A percentile compares a stretch with the other conserved stretches of the same genome.
Conservation (phyloP, 2,113 vertebrate genomes). For the Anser cygnoides region DNA sequence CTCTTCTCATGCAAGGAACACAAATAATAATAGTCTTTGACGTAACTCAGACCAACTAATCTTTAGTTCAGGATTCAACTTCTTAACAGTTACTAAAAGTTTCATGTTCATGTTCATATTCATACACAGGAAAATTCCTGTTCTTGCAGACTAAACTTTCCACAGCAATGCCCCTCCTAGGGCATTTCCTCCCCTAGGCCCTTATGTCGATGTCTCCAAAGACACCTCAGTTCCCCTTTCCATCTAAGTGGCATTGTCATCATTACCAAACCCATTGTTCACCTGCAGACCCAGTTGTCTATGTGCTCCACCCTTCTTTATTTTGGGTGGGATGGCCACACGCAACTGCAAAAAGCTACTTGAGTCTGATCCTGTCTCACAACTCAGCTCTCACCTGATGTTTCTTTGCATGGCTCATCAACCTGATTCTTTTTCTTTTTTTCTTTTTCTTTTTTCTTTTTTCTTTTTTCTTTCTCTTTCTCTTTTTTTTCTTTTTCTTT, state of each 20-base stretch:
- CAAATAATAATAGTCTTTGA: neutral
- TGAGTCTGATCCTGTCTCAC: neutral
- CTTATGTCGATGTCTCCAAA: neutral
- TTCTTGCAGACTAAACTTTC: neutral
- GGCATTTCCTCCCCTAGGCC: neutral
- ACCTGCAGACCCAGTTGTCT: neutral
- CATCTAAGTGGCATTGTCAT: neutral
- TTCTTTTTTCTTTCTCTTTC: no score
- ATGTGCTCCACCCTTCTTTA: neutral
- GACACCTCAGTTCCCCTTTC: neutral
- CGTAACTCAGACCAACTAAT: neutral
- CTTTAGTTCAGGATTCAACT: neutral
- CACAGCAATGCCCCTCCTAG: neutral
- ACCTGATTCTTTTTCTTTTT: neutral
- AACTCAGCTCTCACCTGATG: neutral
- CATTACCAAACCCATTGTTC: neutral
- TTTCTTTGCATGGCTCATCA: neutral
- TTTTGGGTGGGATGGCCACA: neutral
- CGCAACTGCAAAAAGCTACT: fast-evolving
- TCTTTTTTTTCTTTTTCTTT: no score
- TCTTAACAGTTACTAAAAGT: neutral
- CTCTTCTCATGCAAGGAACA: neutral
- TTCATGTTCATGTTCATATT: neutral
- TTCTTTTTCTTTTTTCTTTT: neutral
- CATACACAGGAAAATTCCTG: neutral